Evolutionary conservation across 2,113 vertebrate species (phyloP).

Genomic region (Vicugna pacos): DNA sequence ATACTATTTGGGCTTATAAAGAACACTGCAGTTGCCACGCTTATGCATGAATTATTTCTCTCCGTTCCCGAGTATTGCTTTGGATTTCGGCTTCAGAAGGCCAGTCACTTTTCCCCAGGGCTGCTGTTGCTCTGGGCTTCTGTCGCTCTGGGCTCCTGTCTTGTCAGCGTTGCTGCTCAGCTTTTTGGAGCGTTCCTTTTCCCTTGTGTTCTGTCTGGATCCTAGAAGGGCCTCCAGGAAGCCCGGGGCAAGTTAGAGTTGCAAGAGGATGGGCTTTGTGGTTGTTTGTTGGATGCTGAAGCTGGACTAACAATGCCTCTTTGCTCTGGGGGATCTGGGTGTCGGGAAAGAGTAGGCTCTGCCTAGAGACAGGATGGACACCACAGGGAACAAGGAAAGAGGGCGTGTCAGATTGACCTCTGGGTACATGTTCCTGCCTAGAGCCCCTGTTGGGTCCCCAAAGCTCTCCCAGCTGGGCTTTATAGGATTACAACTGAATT

Average conservation of each 20-base stretch:
- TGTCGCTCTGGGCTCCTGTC: background rate
- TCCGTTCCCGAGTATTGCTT: background rate
- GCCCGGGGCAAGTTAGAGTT: background rate
- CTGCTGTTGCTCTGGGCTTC: background rate
- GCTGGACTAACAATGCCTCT: background rate
- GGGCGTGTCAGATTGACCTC: background rate
- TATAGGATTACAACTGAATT: slow-evolving; percentile 38
- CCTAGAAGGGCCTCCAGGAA: background rate
- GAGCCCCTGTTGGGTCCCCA: background rate
- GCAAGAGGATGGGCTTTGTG: background rate
- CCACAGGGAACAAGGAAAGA: background rate
- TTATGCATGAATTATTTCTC: background rate
- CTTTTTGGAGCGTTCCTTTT: background rate
- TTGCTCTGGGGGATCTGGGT: background rate
- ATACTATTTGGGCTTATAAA: background rate
- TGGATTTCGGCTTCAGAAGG: background rate
- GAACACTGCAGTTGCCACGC: no score
- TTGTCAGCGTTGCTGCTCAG: rapidly evolving
- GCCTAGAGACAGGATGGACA: background rate
- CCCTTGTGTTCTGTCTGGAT: background rate
- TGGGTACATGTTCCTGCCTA: background rate
- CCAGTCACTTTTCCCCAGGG: background rate
- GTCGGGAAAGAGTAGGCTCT: background rate
- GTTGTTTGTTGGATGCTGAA: background rate
- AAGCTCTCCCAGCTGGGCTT: background rate